Conservation (phyloP, 2,797 vertebrate genomes). For the Protonibea diacanthus region DNA sequence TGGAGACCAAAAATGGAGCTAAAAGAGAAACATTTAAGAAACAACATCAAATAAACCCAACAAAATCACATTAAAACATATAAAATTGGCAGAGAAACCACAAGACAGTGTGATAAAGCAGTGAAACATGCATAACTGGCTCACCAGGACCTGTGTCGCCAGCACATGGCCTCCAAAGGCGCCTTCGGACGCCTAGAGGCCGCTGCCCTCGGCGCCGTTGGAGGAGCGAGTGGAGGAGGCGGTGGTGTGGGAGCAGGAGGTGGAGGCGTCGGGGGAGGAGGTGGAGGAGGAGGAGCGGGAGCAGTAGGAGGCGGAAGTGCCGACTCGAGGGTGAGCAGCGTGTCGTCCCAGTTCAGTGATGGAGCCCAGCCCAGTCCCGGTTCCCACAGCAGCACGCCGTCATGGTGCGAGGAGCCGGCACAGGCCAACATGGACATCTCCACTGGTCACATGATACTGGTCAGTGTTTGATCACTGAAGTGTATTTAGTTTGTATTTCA, state of each 20-base stretch:
- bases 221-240: constrained; percentile 47
- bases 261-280: constrained; percentile 6
- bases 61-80: not conserved
- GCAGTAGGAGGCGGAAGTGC: constrained; percentile 70
- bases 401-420: constrained; percentile 97
- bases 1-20: no score
- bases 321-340: constrained; percentile 95
- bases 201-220: constrained; percentile 76
- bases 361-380: constrained; percentile 95
- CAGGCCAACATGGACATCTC: constrained; percentile 99
- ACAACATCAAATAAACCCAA: no score
- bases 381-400: constrained; percentile 98
- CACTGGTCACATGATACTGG: constrained; percentile 99
- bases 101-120: not conserved
- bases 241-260: constrained; percentile 28
- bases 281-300: constrained; percentile 35
- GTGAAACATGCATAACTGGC: constrained; percentile 44
- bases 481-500: no score
- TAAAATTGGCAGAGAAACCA: not conserved
- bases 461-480: constrained; percentile 52
- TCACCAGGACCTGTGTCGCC: constrained; percentile 95
- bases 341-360: constrained; percentile 98
- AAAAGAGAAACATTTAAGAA: not conserved
- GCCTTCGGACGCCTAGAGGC: constrained; percentile 89
- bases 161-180: constrained; percentile 97